Evolutionary conservation across 2,113 vertebrate genomes (phyloP).

Genomic region (Entomyzon cyanotis): DNA sequence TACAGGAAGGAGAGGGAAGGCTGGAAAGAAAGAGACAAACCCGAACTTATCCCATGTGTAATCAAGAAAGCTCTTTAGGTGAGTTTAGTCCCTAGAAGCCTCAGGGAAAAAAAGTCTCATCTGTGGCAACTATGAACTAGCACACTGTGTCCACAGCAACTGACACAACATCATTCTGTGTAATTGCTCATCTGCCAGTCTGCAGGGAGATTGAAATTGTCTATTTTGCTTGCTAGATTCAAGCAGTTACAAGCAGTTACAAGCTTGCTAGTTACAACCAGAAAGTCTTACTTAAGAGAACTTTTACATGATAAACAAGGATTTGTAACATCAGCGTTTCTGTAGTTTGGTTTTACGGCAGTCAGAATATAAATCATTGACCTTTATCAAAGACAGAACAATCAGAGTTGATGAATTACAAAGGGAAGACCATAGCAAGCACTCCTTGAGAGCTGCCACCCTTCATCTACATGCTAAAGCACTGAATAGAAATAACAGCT

Average conservation of each 20-base stretch:
- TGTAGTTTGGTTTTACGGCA: neutral
- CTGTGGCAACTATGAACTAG: neutral
- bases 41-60: neutral
- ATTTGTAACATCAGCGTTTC: neutral
- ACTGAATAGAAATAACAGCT: neutral
- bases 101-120: neutral
- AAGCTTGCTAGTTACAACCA: neutral
- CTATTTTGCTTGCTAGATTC: neutral
- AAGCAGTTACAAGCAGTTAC: neutral
- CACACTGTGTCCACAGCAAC: neutral
- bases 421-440: neutral
- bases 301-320: neutral
- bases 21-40: neutral
- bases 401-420: neutral
- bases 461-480: neutral
- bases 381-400: neutral
- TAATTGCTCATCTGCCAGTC: neutral
- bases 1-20: neutral
- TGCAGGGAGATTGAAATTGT: neutral
- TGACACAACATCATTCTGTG: neutral
- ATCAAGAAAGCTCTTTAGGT: neutral
- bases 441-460: neutral
- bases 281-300: neutral
- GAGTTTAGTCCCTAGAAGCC: neutral
- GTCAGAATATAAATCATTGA: neutral